Percentiles rank a stretch among this genome's conserved stretches.
Evolutionary conservation across 2,797 vertebrate species (phyloP).

Genomic region (Setipinna tenuifilis): DNA sequence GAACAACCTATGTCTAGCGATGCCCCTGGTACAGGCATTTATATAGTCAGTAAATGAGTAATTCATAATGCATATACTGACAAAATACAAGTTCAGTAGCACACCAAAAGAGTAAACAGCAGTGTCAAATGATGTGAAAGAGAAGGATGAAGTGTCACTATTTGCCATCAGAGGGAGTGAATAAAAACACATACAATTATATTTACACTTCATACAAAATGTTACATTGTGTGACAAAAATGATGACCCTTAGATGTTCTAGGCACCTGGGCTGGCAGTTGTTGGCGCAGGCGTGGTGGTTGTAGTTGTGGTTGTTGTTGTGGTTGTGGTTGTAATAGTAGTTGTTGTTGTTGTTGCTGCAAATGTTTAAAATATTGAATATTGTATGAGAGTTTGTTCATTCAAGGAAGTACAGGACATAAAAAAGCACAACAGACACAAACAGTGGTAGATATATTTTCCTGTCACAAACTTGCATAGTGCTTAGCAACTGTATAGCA

Average conservation of each 20-base stretch:
- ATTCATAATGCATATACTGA: neutral
- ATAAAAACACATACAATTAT: neutral
- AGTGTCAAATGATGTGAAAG: neutral
- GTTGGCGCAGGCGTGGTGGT: neutral
- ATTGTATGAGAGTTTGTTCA: neutral
- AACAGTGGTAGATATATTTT: no score
- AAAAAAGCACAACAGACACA: neutral
- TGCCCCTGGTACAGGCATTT: no score
- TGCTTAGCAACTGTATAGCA: no score
- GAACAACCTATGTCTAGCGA: no score
- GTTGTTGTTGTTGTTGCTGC: neutral
- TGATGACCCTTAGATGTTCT: neutral
- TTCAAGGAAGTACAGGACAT: neutral
- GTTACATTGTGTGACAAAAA: neutral
- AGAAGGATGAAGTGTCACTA: neutral
- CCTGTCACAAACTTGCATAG: no score
- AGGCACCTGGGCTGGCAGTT: slow-evolving; percentile 6
- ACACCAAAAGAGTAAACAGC: neutral
- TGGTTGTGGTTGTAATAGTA: neutral
- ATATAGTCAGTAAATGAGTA: neutral
- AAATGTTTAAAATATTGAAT: neutral
- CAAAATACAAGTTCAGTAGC: neutral
- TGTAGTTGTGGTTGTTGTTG: neutral
- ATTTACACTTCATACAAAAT: neutral
- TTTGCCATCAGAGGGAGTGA: neutral